A percentile compares a stretch with the other conserved stretches of the same genome.
These are phyloP conservation scores for Lithobates pipiens DNA, from an alignment of 2,797 vertebrate species.

Conservation along the genomic window DNA sequence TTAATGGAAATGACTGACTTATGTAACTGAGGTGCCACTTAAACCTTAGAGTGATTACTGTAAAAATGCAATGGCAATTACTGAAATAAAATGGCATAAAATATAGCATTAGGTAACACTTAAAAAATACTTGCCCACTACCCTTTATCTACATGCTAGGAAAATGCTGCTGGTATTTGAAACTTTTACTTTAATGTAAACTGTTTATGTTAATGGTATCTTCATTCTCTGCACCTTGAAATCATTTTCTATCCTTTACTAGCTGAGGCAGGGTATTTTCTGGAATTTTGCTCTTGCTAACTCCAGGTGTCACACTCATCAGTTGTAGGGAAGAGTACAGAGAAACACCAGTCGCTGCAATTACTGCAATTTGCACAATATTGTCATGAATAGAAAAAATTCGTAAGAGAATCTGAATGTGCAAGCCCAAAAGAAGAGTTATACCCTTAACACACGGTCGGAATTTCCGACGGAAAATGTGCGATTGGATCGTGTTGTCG, in stretches of 20 bases:
- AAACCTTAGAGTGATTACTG: conserved; percentile 49
- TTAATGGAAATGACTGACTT: conserved; percentile 53
- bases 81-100: conserved; percentile 41
- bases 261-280: too few relatives aligned
- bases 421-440: too few relatives aligned
- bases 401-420: too few relatives aligned
- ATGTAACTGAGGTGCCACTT: conserved; percentile 39
- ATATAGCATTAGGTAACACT: conserved; percentile 45
- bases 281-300: background rate
- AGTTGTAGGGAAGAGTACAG: background rate
- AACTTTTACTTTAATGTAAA: background rate
- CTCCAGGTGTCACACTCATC: background rate
- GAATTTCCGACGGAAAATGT: too few relatives aligned
- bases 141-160: conserved; percentile 12
- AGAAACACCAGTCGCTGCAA: background rate
- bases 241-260: background rate
- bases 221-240: background rate
- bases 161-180: background rate
- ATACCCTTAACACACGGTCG: too few relatives aligned
- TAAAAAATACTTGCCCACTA: conserved; percentile 34
- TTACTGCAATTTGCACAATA: background rate
- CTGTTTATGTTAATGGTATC: background rate
- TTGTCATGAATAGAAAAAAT: too few relatives aligned
- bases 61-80: conserved; percentile 47
- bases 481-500: too few relatives aligned